Evolutionary conservation across 23 tunicate genomes (phyloP).

Genomic region (Styela clava): DNA sequence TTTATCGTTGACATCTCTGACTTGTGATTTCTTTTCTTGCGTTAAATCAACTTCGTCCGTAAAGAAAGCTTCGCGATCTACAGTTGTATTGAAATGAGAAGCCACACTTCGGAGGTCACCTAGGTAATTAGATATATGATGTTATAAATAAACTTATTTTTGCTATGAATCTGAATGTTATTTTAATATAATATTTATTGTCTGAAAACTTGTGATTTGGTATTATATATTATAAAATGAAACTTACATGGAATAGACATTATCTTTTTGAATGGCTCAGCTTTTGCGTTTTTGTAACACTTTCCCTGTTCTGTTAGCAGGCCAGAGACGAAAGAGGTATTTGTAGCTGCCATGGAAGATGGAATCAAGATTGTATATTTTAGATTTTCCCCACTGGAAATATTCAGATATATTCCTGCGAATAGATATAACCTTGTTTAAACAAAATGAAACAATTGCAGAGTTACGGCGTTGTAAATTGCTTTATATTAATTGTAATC

Average conservation of each 20-base stretch:
- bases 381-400: neutral
- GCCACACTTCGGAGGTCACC: slow-evolving; percentile 15
- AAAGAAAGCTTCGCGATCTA: neutral
- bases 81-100: neutral
- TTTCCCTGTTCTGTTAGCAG: slow-evolving; percentile 1
- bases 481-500: too few species aligned
- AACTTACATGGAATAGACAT: neutral
- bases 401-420: slow-evolving; percentile 15
- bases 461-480: too few species aligned
- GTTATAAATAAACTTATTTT: too few species aligned
- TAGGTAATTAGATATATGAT: neutral
- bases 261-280: neutral
- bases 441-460: too few species aligned
- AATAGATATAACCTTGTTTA: too few species aligned
- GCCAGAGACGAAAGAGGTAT: slow-evolving; percentile 1
- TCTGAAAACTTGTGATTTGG: too few species aligned
- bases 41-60: neutral
- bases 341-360: neutral
- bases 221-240: too few species aligned
- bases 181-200: too few species aligned
- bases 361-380: neutral
- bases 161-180: too few species aligned
- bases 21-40: neutral
- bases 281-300: neutral
- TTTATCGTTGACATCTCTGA: neutral